phyloP scores from a whole-genome alignment of 2,888 invertebrate species.

The Diarsia brunnea region DNA sequence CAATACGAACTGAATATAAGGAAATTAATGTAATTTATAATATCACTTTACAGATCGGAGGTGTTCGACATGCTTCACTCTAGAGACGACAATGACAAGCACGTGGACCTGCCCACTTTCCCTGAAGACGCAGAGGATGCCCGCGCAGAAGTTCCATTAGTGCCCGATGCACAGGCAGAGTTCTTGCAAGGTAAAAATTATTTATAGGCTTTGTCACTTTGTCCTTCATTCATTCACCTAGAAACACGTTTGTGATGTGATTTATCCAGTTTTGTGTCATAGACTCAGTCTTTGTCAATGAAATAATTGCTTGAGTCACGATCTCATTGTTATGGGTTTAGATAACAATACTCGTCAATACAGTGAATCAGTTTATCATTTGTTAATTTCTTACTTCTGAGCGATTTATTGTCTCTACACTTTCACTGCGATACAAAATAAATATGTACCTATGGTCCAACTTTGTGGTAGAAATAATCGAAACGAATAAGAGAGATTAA shows the following conservation, averaged over 20 bases:
- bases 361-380: neutral
- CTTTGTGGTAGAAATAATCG: no score
- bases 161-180: slow-evolving; percentile 83
- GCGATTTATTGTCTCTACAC: neutral
- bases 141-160: slow-evolving; percentile 74
- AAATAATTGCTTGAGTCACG: slow-evolving; percentile 15
- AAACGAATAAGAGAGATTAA: neutral
- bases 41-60: slow-evolving; percentile 78
- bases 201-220: neutral
- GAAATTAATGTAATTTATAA: neutral
- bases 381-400: neutral
- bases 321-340: neutral
- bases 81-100: slow-evolving; percentile 82
- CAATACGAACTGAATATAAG: neutral
- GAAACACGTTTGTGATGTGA: neutral
- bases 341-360: neutral
- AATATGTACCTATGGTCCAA: neutral
- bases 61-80: slow-evolving; percentile 89
- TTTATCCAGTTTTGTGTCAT: slow-evolving; percentile 1
- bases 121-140: slow-evolving; percentile 84
- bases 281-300: neutral
- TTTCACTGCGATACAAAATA: neutral
- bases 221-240: neutral
- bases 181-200: slow-evolving; percentile 83
- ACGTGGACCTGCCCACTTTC: slow-evolving; percentile 83